Conservation (phyloP, 1,140 invertebrate genomes). For the Oedothorax gibbosus region DNA sequence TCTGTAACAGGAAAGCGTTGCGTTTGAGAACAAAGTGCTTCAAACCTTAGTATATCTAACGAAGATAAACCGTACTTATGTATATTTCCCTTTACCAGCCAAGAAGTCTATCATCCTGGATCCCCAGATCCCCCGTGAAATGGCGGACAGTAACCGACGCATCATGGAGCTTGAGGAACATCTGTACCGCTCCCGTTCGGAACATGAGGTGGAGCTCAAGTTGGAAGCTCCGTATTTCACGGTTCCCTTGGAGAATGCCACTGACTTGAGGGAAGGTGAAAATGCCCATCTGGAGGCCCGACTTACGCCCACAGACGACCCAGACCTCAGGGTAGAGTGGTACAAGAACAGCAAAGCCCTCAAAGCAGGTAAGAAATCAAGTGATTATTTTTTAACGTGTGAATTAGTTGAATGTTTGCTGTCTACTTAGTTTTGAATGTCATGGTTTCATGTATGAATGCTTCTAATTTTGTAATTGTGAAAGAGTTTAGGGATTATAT, state of each 20-base stretch:
- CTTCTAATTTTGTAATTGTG: neutral
- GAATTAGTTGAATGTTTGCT: neutral
- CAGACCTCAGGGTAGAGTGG: constrained; percentile 94
- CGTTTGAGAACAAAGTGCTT: neutral
- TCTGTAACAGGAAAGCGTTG: neutral
- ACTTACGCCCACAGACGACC: constrained; percentile 94
- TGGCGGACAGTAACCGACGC: constrained; percentile 92
- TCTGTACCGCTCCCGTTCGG: constrained; percentile 71
- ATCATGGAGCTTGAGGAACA: constrained; percentile 85
- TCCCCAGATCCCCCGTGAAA: constrained; percentile 92
- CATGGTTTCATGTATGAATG: too few relatives aligned
- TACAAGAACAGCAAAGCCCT: constrained; percentile 90
- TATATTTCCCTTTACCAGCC: constrained; percentile 68
- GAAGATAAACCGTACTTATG: too few relatives aligned
- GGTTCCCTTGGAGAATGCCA: constrained; percentile 85
- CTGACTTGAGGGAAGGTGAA: constrained; percentile 87
- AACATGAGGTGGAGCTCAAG: constrained; percentile 77
- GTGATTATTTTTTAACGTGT: neutral
- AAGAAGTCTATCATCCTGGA: constrained; percentile 94
- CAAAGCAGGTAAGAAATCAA: constrained; percentile 74
- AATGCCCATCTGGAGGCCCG: constrained; percentile 98
- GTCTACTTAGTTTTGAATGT: neutral
- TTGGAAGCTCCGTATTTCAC: constrained; percentile 91
- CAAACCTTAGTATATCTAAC: too few relatives aligned
- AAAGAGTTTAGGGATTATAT: too few relatives aligned